phyloP scores from a whole-genome alignment of 2,113 vertebrate genomes.

The Tychaedon coryphoeus region DNA sequence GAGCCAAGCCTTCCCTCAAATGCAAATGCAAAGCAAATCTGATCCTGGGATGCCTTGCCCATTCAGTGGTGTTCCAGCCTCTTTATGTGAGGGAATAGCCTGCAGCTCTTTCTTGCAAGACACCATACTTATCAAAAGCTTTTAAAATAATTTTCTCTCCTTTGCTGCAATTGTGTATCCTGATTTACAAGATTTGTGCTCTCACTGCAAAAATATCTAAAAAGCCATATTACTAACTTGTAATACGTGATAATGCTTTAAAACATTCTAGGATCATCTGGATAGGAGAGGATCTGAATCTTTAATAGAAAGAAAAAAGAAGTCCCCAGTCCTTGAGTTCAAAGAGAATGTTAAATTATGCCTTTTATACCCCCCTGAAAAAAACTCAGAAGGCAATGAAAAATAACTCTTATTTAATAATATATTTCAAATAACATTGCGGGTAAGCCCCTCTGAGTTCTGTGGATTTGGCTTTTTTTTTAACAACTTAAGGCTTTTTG shows the following conservation, averaged over 20 bases:
- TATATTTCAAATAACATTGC: neutral
- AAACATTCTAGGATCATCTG: neutral
- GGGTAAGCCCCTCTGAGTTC: neutral
- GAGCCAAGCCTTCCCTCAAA: neutral
- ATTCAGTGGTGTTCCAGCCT: neutral
- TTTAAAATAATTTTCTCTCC: neutral
- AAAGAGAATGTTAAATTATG: slow-evolving; percentile 8
- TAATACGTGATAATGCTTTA: neutral
- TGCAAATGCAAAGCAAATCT: slow-evolving; percentile 13
- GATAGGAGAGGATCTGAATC: neutral
- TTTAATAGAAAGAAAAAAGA: neutral
- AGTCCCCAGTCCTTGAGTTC: neutral
- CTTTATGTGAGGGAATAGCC: neutral
- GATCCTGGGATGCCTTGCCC: neutral
- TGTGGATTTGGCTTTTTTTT: neutral
- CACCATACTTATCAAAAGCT: neutral
- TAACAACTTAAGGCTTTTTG: neutral
- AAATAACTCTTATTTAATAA: slow-evolving; percentile 10
- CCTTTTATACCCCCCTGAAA: neutral
- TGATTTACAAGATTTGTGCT: neutral
- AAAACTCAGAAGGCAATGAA: neutral
- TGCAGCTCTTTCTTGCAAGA: neutral
- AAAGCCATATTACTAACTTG: neutral
- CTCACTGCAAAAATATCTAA: neutral
- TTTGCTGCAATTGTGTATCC: neutral